phyloP scores from a whole-genome alignment of 1,140 invertebrate genomes.

The Drosophila ficusphila region DNA sequence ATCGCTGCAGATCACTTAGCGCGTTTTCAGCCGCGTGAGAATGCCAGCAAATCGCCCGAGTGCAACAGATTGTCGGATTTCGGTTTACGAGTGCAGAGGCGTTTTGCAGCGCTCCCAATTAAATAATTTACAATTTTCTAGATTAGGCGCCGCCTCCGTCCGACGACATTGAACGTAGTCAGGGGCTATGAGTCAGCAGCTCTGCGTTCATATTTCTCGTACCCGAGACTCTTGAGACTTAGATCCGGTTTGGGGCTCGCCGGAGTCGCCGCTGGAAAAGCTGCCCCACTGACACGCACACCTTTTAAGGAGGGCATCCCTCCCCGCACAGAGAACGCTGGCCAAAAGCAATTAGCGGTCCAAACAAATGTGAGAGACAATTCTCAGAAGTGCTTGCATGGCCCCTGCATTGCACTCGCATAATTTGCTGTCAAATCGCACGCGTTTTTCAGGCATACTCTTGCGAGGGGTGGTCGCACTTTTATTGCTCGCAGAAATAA shows the following conservation, averaged over 20 bases:
- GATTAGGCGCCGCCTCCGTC: constrained; percentile 54
- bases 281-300: constrained; percentile 40
- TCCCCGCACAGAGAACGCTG: constrained; percentile 27
- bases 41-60: constrained; percentile 18
- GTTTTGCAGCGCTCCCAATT: constrained; percentile 53
- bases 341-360: constrained; percentile 46
- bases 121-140: constrained; percentile 63
- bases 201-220: constrained; percentile 14
- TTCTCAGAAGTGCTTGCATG: constrained; percentile 27
- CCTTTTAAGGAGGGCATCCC: constrained; percentile 40
- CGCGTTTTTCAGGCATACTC: constrained; percentile 24
- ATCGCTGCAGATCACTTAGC: constrained; percentile 35
- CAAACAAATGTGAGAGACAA: constrained; percentile 50
- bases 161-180: constrained; percentile 34
- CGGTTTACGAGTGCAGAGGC: constrained; percentile 32
- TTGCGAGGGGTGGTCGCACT: background rate
- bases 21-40: constrained; percentile 44
- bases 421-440: constrained; percentile 48
- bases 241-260: constrained; percentile 48
- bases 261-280: constrained; percentile 34
- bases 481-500: background rate
- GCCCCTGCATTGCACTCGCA: constrained; percentile 36
- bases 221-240: constrained; percentile 28
- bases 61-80: constrained; percentile 35
- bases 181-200: constrained; percentile 40